Evolutionary conservation across 1,140 invertebrate species (phyloP).

Genomic region (Gryon sp.): DNA sequence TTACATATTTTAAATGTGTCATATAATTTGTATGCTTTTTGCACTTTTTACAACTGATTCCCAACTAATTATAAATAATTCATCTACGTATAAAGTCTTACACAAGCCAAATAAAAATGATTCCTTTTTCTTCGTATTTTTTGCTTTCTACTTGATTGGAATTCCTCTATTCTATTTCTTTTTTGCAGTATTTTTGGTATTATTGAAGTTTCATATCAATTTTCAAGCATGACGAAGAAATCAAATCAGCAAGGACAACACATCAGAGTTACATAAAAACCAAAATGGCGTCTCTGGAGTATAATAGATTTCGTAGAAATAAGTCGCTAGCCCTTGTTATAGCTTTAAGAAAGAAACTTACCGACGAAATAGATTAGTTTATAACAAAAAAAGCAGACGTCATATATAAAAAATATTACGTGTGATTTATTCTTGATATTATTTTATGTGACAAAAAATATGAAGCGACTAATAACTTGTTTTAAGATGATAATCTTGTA

Average conservation of each 20-base stretch:
- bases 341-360: slow-evolving; percentile 40
- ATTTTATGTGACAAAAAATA: slow-evolving; percentile 17
- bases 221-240: slow-evolving; percentile 38
- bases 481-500: no score
- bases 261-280: slow-evolving; percentile 60
- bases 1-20: no score
- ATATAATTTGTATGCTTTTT: no score
- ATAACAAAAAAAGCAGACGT: slow-evolving; percentile 48
- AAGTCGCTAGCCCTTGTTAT: slow-evolving; percentile 46
- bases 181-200: slow-evolving; percentile 3
- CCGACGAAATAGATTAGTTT: slow-evolving; percentile 52
- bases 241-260: slow-evolving; percentile 52
- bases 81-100: no score
- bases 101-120: neutral
- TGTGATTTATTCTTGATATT: slow-evolving; percentile 36
- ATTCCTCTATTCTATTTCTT: neutral
- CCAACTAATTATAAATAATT: neutral
- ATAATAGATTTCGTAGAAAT: slow-evolving; percentile 61
- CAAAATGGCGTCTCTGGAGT: slow-evolving; percentile 56
- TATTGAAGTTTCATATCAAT: slow-evolving; percentile 31
- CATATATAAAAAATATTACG: slow-evolving; percentile 46
- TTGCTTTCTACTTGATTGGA: no score
- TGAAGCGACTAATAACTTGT: no score
- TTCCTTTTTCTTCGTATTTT: neutral
- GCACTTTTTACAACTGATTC: neutral